These are phyloP conservation scores for Poecile montanus DNA, from an alignment of 2,797 vertebrate genomes.

Conservation along the genomic window DNA sequence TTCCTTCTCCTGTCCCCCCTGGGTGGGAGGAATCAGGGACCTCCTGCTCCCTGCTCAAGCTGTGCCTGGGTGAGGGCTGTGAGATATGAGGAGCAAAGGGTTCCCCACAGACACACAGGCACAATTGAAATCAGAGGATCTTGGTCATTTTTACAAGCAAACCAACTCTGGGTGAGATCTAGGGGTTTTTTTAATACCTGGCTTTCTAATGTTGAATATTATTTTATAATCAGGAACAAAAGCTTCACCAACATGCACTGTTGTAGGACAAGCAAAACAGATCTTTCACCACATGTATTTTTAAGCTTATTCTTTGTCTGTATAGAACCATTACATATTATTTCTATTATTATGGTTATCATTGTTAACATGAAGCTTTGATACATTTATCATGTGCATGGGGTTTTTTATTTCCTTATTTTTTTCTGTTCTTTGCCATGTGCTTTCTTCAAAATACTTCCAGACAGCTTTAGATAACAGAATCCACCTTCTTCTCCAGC, in stretches of 20 bases:
- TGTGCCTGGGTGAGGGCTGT: not conserved
- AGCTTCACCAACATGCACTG: not conserved
- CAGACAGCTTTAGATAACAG: not conserved
- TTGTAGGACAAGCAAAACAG: not conserved
- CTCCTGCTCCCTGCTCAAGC: accelerated
- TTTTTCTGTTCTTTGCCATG: not conserved
- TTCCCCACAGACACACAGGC: not conserved
- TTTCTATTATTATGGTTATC: not conserved
- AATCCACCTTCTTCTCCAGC: conserved; percentile 8
- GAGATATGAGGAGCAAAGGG: not conserved
- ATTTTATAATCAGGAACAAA: not conserved
- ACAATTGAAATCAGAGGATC: not conserved
- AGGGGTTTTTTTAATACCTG: not conserved
- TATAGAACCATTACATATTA: not conserved
- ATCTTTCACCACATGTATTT: not conserved
- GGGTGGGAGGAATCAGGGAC: not conserved
- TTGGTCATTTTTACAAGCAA: not conserved
- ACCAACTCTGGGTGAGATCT: not conserved
- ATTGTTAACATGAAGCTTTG: not conserved
- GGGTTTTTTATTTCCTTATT: not conserved
- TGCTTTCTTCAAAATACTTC: not conserved
- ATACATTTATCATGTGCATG: not conserved
- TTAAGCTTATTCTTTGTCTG: not conserved
- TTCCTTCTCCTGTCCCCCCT: not conserved
- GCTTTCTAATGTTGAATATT: not conserved